phyloP scores from a whole-genome alignment of 2,888 invertebrate genomes.

The Meteorus colon region DNA sequence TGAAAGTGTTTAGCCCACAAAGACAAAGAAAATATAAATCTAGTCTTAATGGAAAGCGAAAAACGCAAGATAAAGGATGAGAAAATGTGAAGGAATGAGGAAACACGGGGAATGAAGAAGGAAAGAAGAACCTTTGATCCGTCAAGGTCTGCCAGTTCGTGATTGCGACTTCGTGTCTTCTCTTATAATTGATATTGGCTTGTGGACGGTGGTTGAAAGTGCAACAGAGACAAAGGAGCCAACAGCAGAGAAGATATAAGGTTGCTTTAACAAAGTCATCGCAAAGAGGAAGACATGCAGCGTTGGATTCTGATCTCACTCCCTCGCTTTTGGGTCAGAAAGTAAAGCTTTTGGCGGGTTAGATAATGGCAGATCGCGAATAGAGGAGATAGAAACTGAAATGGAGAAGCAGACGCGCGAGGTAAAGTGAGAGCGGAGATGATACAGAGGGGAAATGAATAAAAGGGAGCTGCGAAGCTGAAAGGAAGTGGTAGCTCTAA shows the following conservation, averaged over 20 bases:
- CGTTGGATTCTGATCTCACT: neutral
- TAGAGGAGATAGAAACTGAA: conserved; percentile 52
- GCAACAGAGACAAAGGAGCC: conserved; percentile 39
- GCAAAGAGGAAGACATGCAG: conserved; percentile 29
- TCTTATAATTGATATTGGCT: conserved; percentile 74
- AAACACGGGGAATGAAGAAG: conserved; percentile 26
- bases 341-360: conserved; percentile 47
- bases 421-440: conserved; percentile 44
- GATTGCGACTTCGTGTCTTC: conserved; percentile 72
- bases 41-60: neutral
- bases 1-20: conserved; percentile 70
- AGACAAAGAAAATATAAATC: conserved; percentile 36
- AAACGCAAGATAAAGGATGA: conserved; percentile 33
- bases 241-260: neutral
- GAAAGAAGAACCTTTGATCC: conserved; percentile 66
- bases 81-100: conserved; percentile 20
- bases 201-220: conserved; percentile 46
- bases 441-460: conserved; percentile 36
- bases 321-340: conserved; percentile 45
- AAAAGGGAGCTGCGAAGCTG: conserved; percentile 26
- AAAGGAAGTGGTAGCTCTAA: conserved; percentile 59
- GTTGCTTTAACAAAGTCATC: conserved; percentile 40
- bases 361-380: conserved; percentile 36
- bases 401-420: conserved; percentile 28
- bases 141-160: conserved; percentile 69